These are phyloP conservation scores for Agonopterix alstromeriana DNA, from an alignment of 2,888 invertebrate species.

Conservation along the genomic window DNA sequence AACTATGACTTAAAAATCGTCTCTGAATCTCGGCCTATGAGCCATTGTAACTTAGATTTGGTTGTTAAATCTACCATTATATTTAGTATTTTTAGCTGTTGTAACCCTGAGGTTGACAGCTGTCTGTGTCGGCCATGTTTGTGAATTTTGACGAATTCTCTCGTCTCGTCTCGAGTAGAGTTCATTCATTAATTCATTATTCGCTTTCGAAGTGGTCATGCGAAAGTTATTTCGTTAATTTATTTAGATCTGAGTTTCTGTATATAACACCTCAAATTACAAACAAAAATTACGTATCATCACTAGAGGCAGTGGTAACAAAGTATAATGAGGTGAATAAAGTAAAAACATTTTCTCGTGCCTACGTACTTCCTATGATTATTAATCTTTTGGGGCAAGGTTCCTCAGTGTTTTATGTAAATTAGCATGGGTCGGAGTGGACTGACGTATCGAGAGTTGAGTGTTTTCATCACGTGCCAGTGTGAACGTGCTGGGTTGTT, in stretches of 20 bases:
- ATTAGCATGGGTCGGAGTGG: conserved; percentile 51
- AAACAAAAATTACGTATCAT: too few relatives aligned
- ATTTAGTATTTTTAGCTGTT: not conserved
- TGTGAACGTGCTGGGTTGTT: conserved; percentile 30
- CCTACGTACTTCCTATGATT: conserved; percentile 65
- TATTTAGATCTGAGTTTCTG: too few relatives aligned
- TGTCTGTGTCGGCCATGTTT: conserved; percentile 44
- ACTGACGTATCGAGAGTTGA: conserved; percentile 45
- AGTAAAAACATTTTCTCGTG: conserved; percentile 57
- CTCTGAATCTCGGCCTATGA: too few relatives aligned
- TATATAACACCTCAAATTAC: too few relatives aligned
- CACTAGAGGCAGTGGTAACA: not conserved
- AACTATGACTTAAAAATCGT: too few relatives aligned
- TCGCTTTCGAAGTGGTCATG: not conserved
- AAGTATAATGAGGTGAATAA: conserved; percentile 36
- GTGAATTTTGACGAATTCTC: conserved; percentile 28
- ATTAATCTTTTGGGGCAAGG: conserved; percentile 67
- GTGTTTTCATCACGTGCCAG: conserved; percentile 51
- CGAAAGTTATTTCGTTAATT: too few relatives aligned
- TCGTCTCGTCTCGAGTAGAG: not conserved
- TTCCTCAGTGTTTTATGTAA: conserved; percentile 61
- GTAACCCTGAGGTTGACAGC: conserved; percentile 5
- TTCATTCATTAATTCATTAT: conserved; percentile 1
- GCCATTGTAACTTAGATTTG: too few relatives aligned
- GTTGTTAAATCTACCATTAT: not conserved